Evolutionary conservation across 2,888 invertebrate species (phyloP).

Genomic region (Drosophila colorata): DNA sequence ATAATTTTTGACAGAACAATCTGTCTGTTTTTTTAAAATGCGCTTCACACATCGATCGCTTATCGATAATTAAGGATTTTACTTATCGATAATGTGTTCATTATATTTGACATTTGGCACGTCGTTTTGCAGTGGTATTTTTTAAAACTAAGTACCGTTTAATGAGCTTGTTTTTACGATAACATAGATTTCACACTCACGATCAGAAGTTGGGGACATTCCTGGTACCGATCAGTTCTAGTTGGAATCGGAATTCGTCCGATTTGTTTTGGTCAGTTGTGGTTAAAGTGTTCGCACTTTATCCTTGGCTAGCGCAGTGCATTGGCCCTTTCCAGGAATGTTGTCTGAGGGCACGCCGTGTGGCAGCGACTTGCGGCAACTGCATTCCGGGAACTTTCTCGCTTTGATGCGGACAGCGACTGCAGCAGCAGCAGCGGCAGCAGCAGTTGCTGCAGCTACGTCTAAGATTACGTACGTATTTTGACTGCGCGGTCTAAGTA

Average conservation of each 20-base stretch:
- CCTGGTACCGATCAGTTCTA: neutral
- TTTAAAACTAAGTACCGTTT: neutral
- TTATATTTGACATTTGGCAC: neutral
- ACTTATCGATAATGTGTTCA: neutral
- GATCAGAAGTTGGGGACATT: neutral
- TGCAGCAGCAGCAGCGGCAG: no score
- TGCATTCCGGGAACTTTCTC: conserved; percentile 63
- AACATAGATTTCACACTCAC: neutral
- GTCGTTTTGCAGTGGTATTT: neutral
- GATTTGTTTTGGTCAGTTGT: conserved; percentile 12
- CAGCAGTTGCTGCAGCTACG: conserved; percentile 22
- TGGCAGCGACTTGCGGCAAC: conserved; percentile 39
- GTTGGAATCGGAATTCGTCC: neutral
- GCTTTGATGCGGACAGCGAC: conserved; percentile 31
- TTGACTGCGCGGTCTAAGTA: conserved; percentile 61
- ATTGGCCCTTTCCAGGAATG: conserved; percentile 72
- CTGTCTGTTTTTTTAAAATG: no score
- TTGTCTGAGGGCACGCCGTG: conserved; percentile 56
- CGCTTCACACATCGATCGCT: no score
- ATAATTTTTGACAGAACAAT: no score
- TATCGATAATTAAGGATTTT: neutral
- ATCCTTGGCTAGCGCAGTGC: conserved; percentile 47
- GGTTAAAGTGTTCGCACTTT: neutral
- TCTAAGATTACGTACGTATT: conserved; percentile 71
- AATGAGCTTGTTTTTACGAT: neutral